Conservation (phyloP, 2,113 vertebrate species). For the Platysteira castanea region DNA sequence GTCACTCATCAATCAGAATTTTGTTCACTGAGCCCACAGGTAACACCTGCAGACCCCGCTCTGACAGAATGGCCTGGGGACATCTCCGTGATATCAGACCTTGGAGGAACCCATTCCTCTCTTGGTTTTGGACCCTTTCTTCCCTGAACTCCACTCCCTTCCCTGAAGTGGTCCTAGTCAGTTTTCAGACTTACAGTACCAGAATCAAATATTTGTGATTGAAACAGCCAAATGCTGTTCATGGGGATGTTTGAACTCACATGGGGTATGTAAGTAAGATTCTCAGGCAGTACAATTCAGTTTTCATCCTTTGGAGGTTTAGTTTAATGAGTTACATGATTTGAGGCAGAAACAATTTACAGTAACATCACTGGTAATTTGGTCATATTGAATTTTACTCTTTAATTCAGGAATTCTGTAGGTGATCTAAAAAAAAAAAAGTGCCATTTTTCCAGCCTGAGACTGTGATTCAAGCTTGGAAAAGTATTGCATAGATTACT, state of each 20-base stretch:
- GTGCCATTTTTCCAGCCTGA: background rate
- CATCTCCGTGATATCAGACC: background rate
- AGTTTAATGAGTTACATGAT: background rate
- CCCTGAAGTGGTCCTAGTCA: background rate
- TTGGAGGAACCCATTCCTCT: background rate
- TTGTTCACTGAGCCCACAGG: rapidly evolving
- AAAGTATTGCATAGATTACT: background rate
- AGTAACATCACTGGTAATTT: background rate
- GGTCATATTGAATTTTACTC: background rate
- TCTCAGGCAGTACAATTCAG: background rate
- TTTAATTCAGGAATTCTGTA: background rate
- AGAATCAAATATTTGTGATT: background rate
- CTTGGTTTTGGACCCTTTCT: background rate
- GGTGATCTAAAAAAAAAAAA: background rate
- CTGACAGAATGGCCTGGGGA: background rate
- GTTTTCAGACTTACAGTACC: background rate
- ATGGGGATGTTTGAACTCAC: background rate
- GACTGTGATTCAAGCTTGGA: background rate
- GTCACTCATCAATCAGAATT: background rate
- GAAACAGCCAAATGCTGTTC: background rate
- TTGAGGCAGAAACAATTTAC: background rate
- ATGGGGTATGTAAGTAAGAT: background rate
- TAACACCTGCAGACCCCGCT: background rate
- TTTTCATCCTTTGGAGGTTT: background rate
- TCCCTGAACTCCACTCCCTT: background rate